phyloP scores from a whole-genome alignment of 2,888 invertebrate genomes.

The Agonopterix heracliana region DNA sequence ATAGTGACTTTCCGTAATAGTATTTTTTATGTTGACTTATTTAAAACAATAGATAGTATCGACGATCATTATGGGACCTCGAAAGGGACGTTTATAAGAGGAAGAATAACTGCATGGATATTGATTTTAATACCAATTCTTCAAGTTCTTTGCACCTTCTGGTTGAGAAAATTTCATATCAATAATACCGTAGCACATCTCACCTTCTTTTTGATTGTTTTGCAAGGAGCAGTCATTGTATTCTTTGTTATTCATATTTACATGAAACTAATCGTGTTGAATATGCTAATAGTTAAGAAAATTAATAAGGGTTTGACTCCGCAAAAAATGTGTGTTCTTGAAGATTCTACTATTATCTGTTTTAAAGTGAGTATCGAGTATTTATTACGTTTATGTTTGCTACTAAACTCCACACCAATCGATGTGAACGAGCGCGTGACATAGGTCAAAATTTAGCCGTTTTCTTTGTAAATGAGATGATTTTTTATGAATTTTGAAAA shows the following conservation, averaged over 20 bases:
- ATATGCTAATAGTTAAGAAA: constrained; percentile 29
- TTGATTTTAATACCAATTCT: constrained; percentile 24
- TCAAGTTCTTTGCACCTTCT: constrained; percentile 20
- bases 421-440: too few species aligned
- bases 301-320: constrained; percentile 15
- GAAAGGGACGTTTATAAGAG: constrained; percentile 23
- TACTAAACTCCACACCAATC: too few species aligned
- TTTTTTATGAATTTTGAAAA: too few species aligned
- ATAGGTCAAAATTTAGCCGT: too few species aligned
- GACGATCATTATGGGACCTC: constrained; percentile 31
- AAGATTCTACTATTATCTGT: too few species aligned
- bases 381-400: too few species aligned
- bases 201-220: constrained; percentile 28
- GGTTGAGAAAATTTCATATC: constrained; percentile 26
- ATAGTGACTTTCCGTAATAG: constrained; percentile 30
- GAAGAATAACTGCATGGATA: constrained; percentile 21
- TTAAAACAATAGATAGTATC: constrained; percentile 31
- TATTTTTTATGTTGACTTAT: constrained; percentile 28
- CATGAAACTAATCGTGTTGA: constrained; percentile 29
- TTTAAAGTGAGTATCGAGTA: too few species aligned
- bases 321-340: constrained; percentile 11
- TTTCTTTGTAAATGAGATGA: too few species aligned
- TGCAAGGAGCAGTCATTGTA: constrained; percentile 38
- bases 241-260: constrained; percentile 35
- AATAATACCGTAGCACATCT: constrained; percentile 28